Percentiles rank a stretch among this genome's conserved stretches.
Conservation (phyloP, 2,797 vertebrate species). For the Eulemur mongoz region DNA sequence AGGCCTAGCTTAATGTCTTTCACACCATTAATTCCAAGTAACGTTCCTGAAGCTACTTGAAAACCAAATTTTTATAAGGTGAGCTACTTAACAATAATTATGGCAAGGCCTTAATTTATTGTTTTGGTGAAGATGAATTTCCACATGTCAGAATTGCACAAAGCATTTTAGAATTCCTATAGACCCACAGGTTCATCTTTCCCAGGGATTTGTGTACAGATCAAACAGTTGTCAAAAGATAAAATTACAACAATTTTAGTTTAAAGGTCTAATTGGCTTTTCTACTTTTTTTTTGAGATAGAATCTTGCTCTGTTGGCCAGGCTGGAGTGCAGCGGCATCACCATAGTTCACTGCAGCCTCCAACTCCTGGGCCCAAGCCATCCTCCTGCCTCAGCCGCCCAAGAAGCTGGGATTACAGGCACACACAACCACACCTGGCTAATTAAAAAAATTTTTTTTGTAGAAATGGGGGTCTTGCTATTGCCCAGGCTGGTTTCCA, state of each 20-base stretch:
- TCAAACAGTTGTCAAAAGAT: background rate
- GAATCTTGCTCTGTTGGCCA: background rate
- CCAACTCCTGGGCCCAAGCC: background rate
- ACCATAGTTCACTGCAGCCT: background rate
- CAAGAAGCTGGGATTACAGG: background rate
- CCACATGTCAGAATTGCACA: background rate
- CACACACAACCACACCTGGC: background rate
- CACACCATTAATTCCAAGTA: background rate
- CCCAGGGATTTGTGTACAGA: background rate
- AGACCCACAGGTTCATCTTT: background rate
- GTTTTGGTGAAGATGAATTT: background rate
- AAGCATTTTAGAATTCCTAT: background rate
- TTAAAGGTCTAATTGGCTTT: background rate
- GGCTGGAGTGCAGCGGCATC: background rate
- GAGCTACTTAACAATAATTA: slow-evolving; percentile 28
- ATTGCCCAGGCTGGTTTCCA: background rate
- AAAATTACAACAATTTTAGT: background rate
- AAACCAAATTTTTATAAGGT: background rate
- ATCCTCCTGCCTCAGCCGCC: background rate
- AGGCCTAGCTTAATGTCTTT: background rate
- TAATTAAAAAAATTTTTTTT: background rate
- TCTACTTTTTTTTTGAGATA: background rate
- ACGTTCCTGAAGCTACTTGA: slow-evolving; percentile 12
- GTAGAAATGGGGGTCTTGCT: background rate
- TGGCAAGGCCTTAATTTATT: background rate